Evolutionary conservation across 2,888 invertebrate genomes (phyloP), one percentile per base, ranked within the genome.

Genomic region (Odiellus spinosus): DNA sequence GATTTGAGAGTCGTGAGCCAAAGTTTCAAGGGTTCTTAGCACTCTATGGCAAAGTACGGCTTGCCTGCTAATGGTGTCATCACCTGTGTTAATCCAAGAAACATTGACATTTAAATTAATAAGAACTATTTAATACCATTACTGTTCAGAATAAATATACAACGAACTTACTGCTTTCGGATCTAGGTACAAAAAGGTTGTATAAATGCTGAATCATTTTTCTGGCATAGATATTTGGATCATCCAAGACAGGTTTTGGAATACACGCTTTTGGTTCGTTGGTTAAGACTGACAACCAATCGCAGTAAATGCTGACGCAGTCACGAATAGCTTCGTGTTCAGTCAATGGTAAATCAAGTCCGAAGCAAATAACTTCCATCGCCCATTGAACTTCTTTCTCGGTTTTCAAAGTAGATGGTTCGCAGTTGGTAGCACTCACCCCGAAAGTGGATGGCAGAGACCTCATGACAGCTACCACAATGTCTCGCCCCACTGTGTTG

Each of bases 251-350:
- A 0, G 93, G 90, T 56, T 77, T 76, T 0, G 95, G 95, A 15
- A 93, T 82, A 57, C 86, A 82, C 12, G 54, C 46, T 43, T 53
- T 47, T 20, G 51, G 76, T 19, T 82, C 79, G 8, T 26, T 26
- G 55, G 84, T 76, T 53, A 95, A 70, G 2, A 91, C 84, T 0
- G 85, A 81, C 54, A 96, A 70, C 95, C 95, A 96, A 62, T 95
- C 90, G 65, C 91, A 93, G 63, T 95, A 95, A 33, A 95, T 82
- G 63, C 86, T 86, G 38, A 93, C 93, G 65, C 93, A 95, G 66
- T 93, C 91, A 55, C 90, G 80, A 44, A 95, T 81, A 0, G 90
- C 86, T 59, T 91, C 91, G 64, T 91, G 88, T 67, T 95, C 93
- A 33, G 78, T 74, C 41, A 95, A 69, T 0, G 91, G 90, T 40